phyloP scores from a whole-genome alignment of 2,113 vertebrate species.

The Odobenus rosmarus region DNA sequence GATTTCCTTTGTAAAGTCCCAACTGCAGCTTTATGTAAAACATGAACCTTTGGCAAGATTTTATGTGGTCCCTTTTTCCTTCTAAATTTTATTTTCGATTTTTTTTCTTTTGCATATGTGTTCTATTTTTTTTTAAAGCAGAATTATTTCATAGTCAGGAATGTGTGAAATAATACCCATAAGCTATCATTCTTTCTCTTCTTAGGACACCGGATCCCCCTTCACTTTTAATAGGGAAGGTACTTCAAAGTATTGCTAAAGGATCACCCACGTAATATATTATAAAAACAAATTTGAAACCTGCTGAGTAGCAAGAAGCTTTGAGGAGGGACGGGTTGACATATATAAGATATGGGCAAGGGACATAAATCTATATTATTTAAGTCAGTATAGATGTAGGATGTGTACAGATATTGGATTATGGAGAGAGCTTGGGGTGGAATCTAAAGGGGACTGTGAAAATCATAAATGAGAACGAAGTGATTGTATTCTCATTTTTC shows the following conservation, averaged over 20 bases:
- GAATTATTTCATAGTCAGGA: not conserved
- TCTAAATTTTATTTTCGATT: slow-evolving; percentile 41
- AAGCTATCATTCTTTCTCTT: not conserved
- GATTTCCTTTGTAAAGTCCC: slow-evolving; percentile 85
- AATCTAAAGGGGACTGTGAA: not conserved
- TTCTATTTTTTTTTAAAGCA: not conserved
- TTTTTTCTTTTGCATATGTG: not conserved
- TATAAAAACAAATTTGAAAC: slow-evolving; percentile 29
- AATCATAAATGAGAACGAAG: not conserved
- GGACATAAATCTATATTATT: not conserved
- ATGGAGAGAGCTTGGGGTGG: not conserved
- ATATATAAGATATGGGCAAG: not conserved
- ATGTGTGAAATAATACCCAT: not conserved
- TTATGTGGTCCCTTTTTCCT: slow-evolving; percentile 47
- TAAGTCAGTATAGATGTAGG: slow-evolving; percentile 8
- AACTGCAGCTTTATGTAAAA: slow-evolving; percentile 83
- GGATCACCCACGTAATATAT: not conserved
- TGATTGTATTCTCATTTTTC: not conserved
- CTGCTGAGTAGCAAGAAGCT: not conserved
- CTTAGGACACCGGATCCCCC: not conserved
- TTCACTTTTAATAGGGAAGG: not conserved
- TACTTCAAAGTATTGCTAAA: slow-evolving; percentile 16
- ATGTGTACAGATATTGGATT: not conserved
- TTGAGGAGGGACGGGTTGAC: not conserved
- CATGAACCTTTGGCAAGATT: slow-evolving; percentile 72